Base-by-base conservation (phyloP, 2,797 vertebrate genomes). In the Mus minutoides region DNA sequence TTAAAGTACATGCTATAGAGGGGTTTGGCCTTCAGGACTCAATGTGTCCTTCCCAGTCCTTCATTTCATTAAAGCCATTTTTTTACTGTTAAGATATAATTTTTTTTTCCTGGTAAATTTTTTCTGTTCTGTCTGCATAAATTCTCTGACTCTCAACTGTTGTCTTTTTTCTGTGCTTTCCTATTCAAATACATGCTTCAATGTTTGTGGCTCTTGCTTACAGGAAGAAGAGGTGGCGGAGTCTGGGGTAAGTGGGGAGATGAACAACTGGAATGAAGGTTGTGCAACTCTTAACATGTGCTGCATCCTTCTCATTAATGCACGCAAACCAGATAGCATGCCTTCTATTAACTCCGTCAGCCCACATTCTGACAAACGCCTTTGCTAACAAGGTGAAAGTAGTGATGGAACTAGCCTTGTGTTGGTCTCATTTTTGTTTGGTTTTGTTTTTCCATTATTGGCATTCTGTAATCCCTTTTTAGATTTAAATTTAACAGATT, bases 161-260 rank as follows among this genome's bases (percentile, higher is more conserved):
- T 98, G 98, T 98, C 97, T 98, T 98, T 98, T 98, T 98, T 98
- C 98, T 99, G 98, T 99, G 98, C 98, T 99, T 98, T 98, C 98
- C 98, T 99, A 97, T 99, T 98, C 99, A 99, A 99, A 99, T 98
- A 99, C 99, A 99, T 98, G 99, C 99, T 99, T 99, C 99, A 99
- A 99, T 99, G 99, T 99, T 99, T 99, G 99, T 99, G 98, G 99
- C 99, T 99, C 99, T 99, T 99, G 99, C 99, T 99, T 99, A 98
- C 99, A 99, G 99, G 99, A 99, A 99, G 99, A 99, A 99, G 99
- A 99, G 99, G 98, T 99, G 99, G 99, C 99, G 99, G 98, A 99
- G 99, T 99, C 99, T 99, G 99, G 99, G 99, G 99, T 99, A 99
- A 99, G 99, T 99, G 98, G 98, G 98, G 98, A 98, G 97, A 97